These are phyloP conservation scores for Pocillopora damicornis DNA, from an alignment of 64 coral and sea anemone species.

Conservation along the genomic window DNA sequence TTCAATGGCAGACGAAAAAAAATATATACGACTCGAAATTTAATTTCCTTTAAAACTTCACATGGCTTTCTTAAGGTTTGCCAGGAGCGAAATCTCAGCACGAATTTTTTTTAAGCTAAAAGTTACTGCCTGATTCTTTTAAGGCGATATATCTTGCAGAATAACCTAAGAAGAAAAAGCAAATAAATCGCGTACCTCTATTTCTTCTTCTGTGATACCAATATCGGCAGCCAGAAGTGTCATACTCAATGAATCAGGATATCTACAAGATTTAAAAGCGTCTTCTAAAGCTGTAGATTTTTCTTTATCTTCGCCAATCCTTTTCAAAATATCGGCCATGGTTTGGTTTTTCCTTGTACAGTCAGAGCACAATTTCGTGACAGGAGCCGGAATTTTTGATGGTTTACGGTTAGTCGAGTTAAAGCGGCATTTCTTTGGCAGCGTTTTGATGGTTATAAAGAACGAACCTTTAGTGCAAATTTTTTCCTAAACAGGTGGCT, in stretches of 20 bases:
- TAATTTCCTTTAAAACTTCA: no score
- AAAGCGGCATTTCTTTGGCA: background rate
- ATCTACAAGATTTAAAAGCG: conserved; percentile 61
- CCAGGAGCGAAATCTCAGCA: no score
- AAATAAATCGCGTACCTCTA: conserved; percentile 37
- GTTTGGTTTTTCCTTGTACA: no score
- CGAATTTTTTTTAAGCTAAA: no score
- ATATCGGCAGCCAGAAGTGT: conserved; percentile 68
- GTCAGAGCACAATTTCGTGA: background rate
- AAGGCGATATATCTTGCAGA: background rate
- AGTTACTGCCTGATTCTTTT: no score
- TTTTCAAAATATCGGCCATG: conserved; percentile 19
- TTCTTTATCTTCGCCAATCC: conserved; percentile 27
- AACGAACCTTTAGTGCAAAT: background rate
- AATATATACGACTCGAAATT: no score
- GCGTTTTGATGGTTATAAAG: background rate
- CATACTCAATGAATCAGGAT: conserved; percentile 55
- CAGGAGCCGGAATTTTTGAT: background rate
- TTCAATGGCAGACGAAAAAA: no score
- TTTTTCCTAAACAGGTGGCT: background rate
- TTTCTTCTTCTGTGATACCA: conserved; percentile 58
- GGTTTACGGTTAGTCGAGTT: background rate
- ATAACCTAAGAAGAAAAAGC: background rate
- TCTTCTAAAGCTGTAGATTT: conserved; percentile 46
- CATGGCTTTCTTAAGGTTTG: no score